These are phyloP conservation scores for Pitangus sulphuratus DNA, from an alignment of 2,797 vertebrate species.

Conservation along the genomic window DNA sequence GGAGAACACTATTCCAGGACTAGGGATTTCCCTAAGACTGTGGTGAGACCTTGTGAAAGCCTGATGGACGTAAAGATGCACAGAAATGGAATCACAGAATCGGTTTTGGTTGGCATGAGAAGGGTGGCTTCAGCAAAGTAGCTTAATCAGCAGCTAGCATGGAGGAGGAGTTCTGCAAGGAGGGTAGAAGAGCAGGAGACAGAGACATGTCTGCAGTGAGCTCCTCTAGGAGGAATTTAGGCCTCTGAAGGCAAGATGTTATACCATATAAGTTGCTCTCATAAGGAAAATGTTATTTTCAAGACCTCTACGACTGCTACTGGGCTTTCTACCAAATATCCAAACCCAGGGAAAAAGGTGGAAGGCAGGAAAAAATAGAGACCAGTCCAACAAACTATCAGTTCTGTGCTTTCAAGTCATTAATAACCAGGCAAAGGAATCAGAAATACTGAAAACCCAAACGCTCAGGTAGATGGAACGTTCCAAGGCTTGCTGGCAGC, in stretches of 20 bases:
- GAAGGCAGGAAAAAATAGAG: not conserved
- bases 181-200: not conserved
- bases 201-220: not conserved
- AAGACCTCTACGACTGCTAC: not conserved
- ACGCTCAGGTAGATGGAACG: not conserved
- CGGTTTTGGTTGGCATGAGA: not conserved
- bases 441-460: slow-evolving; percentile 10
- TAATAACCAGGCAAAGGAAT: not conserved
- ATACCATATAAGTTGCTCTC: not conserved
- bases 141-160: not conserved
- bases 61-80: not conserved
- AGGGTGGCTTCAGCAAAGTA: not conserved
- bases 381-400: not conserved
- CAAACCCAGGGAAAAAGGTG: not conserved
- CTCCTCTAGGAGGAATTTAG: not conserved
- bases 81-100: not conserved
- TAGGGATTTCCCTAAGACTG: not conserved
- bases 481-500: slow-evolving; percentile 1
- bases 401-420: not conserved
- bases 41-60: not conserved
- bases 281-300: not conserved
- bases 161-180: not conserved
- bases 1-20: not conserved
- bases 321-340: not conserved
- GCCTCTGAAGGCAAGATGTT: not conserved